Evolutionary conservation across 2,797 vertebrate genomes (phyloP).

Genomic region (Halcyon smyrnensis): DNA sequence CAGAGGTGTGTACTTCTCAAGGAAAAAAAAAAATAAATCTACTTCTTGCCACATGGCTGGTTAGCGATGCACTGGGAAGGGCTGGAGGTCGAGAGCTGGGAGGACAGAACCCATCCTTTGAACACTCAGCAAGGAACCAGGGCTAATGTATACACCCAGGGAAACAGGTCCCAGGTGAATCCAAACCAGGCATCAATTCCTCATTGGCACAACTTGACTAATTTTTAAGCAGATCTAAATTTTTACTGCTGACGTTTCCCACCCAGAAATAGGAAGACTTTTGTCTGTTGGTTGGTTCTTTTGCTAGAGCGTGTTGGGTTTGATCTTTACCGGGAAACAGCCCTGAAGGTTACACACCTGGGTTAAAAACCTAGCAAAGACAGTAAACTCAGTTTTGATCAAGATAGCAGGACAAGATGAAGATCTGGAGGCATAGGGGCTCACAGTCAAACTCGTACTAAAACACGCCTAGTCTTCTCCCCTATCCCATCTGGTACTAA

Average conservation of each 20-base stretch:
- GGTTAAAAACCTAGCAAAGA: not conserved
- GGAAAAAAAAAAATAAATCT: not conserved
- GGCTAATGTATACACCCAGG: not conserved
- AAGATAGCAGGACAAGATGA: not conserved
- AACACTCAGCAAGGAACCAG: not conserved
- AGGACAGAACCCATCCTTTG: not conserved
- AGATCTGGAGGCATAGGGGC: not conserved
- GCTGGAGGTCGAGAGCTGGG: not conserved
- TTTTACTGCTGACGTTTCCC: not conserved
- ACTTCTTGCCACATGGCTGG: not conserved
- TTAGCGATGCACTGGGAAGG: not conserved
- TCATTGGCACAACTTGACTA: not conserved
- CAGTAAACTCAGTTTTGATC: not conserved
- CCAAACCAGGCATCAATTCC: not conserved
- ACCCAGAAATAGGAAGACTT: not conserved
- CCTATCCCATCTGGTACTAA: not conserved
- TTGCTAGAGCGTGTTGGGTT: not conserved
- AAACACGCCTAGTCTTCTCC: not conserved
- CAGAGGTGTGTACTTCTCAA: not conserved
- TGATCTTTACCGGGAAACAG: not conserved
- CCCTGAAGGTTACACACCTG: not conserved
- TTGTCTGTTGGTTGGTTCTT: not conserved
- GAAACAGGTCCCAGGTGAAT: not conserved
- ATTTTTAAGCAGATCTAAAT: not conserved
- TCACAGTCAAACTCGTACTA: accelerated